These are phyloP conservation scores for Pteropus rufus DNA, from an alignment of 2,797 vertebrate species.

Conservation along the genomic window DNA sequence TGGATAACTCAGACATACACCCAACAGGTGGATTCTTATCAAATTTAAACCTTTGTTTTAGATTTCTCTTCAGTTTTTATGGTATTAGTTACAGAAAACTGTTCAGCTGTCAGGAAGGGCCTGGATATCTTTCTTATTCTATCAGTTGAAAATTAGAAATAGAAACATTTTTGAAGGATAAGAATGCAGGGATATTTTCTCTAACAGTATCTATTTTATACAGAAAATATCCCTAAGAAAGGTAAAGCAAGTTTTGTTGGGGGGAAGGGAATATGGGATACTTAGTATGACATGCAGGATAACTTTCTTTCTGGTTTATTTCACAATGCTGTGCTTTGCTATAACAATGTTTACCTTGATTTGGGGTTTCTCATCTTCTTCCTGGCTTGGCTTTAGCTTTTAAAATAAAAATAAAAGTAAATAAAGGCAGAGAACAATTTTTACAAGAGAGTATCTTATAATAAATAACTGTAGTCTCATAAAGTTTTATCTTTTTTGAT, in stretches of 20 bases:
- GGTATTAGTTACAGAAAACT: slow-evolving; percentile 16
- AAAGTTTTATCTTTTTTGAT: slow-evolving; percentile 75
- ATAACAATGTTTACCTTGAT: slow-evolving; percentile 32
- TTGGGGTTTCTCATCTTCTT: slow-evolving; percentile 59
- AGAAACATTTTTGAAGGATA: slow-evolving; percentile 37
- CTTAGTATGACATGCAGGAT: not conserved
- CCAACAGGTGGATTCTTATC: not conserved
- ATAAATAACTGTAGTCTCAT: slow-evolving; percentile 63
- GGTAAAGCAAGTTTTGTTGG: not conserved
- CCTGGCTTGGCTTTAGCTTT: slow-evolving; percentile 62
- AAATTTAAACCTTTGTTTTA: not conserved
- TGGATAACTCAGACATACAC: not conserved
- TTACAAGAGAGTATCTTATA: slow-evolving; percentile 69
- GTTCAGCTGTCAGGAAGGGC: not conserved
- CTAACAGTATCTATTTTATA: slow-evolving; percentile 31
- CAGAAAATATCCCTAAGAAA: not conserved
- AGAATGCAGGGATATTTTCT: slow-evolving; percentile 55
- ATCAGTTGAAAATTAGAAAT: slow-evolving; percentile 44
- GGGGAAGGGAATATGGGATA: rapidly evolving
- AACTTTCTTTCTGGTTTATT: slow-evolving; percentile 51
- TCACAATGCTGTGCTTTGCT: slow-evolving; percentile 36
- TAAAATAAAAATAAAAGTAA: slow-evolving; percentile 74
- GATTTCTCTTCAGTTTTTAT: slow-evolving; percentile 63
- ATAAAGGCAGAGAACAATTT: slow-evolving; percentile 62
- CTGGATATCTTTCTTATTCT: slow-evolving; percentile 42